Conservation (phyloP, 1,140 invertebrate species). For the Andrena cerasifolii region DNA sequence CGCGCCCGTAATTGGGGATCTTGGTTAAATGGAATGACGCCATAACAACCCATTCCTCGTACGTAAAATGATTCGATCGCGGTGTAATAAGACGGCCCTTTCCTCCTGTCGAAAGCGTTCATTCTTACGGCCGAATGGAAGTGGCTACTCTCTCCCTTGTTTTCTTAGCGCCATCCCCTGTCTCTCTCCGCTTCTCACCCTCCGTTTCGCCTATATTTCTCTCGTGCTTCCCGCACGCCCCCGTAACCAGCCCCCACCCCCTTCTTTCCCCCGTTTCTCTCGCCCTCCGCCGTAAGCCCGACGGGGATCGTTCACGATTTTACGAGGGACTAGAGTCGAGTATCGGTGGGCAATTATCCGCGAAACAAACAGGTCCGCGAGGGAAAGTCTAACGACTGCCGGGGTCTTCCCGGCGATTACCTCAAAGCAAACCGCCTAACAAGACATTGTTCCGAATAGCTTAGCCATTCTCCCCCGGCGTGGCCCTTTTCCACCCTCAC, state of each 20-base stretch:
- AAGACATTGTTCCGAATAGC: slow-evolving; percentile 80
- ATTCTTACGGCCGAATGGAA: not conserved
- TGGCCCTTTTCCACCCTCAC: slow-evolving; percentile 63
- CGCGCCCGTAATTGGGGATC: slow-evolving; percentile 16
- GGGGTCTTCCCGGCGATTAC: slow-evolving; percentile 73
- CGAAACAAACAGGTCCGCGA: slow-evolving; percentile 69
- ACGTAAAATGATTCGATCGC: slow-evolving; percentile 15
- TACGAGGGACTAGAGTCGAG: slow-evolving; percentile 67
- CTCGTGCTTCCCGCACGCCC: not conserved
- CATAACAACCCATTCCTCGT: slow-evolving; percentile 6
- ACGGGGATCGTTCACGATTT: slow-evolving; percentile 66
- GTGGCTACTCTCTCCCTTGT: not conserved
- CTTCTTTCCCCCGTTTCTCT: slow-evolving; percentile 6
- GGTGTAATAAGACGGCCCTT: slow-evolving; percentile 28
- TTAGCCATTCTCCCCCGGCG: slow-evolving; percentile 69
- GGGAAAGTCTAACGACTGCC: slow-evolving; percentile 72
- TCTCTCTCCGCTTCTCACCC: no score
- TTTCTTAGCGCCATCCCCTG: not conserved
- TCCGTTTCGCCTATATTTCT: not conserved
- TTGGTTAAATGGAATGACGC: slow-evolving; percentile 33
- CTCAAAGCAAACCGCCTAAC: slow-evolving; percentile 78
- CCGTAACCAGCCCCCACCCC: not conserved
- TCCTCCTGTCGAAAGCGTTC: not conserved
- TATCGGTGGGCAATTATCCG: slow-evolving; percentile 70
- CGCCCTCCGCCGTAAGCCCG: slow-evolving; percentile 39